Base-by-base conservation (phyloP, 2,113 vertebrate genomes). In the Kryptolebias marmoratus region DNA sequence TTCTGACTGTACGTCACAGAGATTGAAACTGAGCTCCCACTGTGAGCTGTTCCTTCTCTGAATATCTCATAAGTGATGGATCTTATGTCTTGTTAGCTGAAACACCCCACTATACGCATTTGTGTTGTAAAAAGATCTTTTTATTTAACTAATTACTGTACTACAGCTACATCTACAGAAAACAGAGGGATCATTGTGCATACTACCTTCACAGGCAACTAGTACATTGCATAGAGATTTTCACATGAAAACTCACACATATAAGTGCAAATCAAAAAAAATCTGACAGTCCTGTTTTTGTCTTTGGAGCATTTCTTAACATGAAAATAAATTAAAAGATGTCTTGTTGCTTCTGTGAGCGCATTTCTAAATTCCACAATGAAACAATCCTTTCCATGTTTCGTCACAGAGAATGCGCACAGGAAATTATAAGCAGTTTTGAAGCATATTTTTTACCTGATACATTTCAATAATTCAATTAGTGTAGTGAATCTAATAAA, bases 191-290 rank as follows among this genome's bases (percentile, higher is more conserved):
- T 82, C 75, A 50, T 7, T 73, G 61, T 64, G 61, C 50, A 7
- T 56, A 4, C 48, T 14, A 14, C 65, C 54, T 78, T 71, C 39
- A 28, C 68, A 68, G 67, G 36, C 72, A 68, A 47, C 65, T 54
- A 63, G 45, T 75, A 75, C 16, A 69, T 62, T 39, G 56, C 59
- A 50, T 57, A 59, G 60, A 55, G 22, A 18, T 64, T 47, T 47
- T 56, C 30, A n/a, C 50, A 68, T 6, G 67, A 60, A 74, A 53
- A 59, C 28, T 8, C 57, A 60, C 44, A 65, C 61, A 54, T 77
- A 83, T 75, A 52, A 64, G 50, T 81, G 64, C 71, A 75, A 66
- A 80, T 77, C 63, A 79, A 69, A 76, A 79, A 69, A 76, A 62
- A 75, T 44, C 72, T 49, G 76, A 77, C 56, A 61, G 76, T 47